Evolutionary conservation across 2,113 vertebrate genomes (phyloP), one percentile per base, ranked within the genome.

Genomic region (Casuarius casuarius): DNA sequence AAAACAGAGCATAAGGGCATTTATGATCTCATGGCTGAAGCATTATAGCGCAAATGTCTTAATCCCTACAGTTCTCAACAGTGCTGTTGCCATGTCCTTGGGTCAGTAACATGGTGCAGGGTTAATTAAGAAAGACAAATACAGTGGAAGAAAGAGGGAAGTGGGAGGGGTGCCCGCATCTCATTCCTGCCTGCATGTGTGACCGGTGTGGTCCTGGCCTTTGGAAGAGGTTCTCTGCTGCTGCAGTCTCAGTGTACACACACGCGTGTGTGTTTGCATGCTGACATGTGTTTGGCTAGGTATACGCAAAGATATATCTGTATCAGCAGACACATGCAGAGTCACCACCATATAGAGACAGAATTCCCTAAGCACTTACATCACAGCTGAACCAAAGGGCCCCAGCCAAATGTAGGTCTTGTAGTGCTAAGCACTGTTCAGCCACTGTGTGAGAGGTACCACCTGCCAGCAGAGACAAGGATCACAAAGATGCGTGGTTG

Each of bases 11-110:
- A 63, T 25, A 91, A 95, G 89, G 87, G 84, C 88, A 94, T 91
- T 90, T 95, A 91, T 97, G 97, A 97, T 84, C 97, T 96, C 96
- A 97, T 77, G 56, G 75, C 85, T 96, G 68, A 96, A 65, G 91
- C 61, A 97, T 94, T 96, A 73, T 68, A 91, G 77, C 0, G 0
- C 65, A 71, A 96, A 96, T 86, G 79, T 92, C 88, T 96, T 86
- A 93, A 95, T 96, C 94, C 88, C 86, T 44, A 54, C 80, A 93
- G 83, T 89, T 96, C 83, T 93, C 65, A 86, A 65, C 90, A 19
- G 76, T 25, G 72, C 79, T 92, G 54, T 90, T 93, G 87, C 92
- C 75, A 7, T 80, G 85, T 92, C 76, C 90, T 86, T 95, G 88
- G 94, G 96, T 97, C 93, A 90, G 33, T 86, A 77, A 81, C n/a